Evolutionary conservation across 2,113 vertebrate species (phyloP).

Genomic region (Benitochromis conjunctus): DNA sequence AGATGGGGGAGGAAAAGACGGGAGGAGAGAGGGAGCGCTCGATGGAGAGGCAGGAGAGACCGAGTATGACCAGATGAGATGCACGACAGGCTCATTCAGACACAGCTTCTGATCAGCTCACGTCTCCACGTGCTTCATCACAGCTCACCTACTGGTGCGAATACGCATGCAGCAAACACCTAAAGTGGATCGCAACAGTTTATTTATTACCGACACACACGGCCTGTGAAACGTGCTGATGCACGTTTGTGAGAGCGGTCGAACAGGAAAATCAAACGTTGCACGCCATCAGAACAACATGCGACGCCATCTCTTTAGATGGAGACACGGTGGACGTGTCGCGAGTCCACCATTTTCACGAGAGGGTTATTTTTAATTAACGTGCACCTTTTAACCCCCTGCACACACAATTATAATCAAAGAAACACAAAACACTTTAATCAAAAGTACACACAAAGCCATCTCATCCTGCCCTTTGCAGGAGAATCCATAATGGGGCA

Average conservation of each 20-base stretch:
- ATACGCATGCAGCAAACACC: neutral
- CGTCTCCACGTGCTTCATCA: neutral
- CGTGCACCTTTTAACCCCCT: neutral
- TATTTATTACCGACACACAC: neutral
- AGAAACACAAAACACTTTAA: neutral
- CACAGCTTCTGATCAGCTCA: neutral
- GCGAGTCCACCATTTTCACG: neutral
- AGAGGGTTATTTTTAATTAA: neutral
- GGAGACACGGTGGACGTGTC: no score
- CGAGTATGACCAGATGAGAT: neutral
- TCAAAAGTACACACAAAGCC: neutral
- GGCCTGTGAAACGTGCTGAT: neutral
- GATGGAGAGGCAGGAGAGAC: neutral
- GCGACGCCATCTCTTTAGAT: neutral
- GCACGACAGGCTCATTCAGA: neutral
- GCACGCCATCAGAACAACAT: neutral
- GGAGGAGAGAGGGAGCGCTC: neutral
- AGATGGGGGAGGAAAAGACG: neutral
- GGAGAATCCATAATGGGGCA: slow-evolving; percentile 4
- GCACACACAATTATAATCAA: neutral
- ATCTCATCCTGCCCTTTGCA: neutral
- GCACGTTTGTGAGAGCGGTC: neutral
- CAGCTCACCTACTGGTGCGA: neutral
- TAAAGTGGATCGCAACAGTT: neutral
- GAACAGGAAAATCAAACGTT: rapidly evolving